Evolutionary conservation across 2,113 vertebrate genomes (phyloP).

Genomic region (Peromyscus polionotus): DNA sequence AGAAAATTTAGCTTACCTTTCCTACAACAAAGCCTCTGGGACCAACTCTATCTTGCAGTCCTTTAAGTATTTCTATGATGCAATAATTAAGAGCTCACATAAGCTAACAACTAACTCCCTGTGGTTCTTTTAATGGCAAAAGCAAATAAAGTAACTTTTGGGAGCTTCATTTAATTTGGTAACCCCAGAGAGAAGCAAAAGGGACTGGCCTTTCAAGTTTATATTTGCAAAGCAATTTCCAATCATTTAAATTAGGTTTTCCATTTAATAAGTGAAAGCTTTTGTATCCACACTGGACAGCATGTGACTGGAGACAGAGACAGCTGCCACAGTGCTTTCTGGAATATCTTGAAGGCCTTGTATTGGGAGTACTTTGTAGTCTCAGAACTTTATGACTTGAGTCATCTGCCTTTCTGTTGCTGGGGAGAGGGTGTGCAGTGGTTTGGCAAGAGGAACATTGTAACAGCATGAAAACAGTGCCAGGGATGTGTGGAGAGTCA

Average conservation of each 20-base stretch:
- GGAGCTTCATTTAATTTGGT: not conserved
- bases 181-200: not conserved
- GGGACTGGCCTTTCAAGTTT: not conserved
- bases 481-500: not conserved
- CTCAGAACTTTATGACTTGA: not conserved
- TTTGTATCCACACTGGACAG: not conserved
- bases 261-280: not conserved
- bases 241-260: slow-evolving; percentile 36
- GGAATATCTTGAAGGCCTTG: not conserved
- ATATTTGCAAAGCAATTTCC: slow-evolving; percentile 55
- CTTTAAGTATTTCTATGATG: slow-evolving; percentile 59
- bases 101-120: slow-evolving; percentile 64
- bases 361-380: not conserved
- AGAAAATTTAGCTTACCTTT: slow-evolving; percentile 34
- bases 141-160: slow-evolving; percentile 45
- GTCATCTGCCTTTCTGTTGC: slow-evolving; percentile 6
- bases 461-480: not conserved
- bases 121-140: slow-evolving; percentile 42
- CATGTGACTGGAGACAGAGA: not conserved
- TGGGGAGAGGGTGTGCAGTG: not conserved
- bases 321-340: not conserved
- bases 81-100: slow-evolving; percentile 62
- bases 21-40: slow-evolving; percentile 24
- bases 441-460: not conserved
- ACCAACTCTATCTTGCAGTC: not conserved